Percentiles rank a stretch among this genome's conserved stretches.
Conservation (phyloP, 2,888 invertebrate species). For the Sinodicranocentrus sp. region DNA sequence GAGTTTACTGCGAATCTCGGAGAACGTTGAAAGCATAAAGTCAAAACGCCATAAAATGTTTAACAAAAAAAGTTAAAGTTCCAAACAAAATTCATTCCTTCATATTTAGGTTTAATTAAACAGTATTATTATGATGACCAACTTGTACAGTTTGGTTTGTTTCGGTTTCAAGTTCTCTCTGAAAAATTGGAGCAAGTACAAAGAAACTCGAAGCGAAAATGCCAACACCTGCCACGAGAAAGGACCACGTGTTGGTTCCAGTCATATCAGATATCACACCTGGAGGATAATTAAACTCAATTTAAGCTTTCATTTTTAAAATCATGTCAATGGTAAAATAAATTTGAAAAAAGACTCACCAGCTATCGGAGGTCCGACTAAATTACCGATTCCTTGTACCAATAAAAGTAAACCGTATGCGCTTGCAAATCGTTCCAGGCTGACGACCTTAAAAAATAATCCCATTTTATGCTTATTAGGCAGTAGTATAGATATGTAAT, state of each 20-base stretch:
- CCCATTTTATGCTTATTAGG: background rate
- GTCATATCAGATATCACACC: constrained; percentile 91
- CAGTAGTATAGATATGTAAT: too few relatives aligned
- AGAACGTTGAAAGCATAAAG: background rate
- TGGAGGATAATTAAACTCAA: constrained; percentile 80
- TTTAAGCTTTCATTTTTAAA: too few relatives aligned
- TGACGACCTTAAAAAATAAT: constrained; percentile 80
- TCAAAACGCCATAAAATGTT: background rate
- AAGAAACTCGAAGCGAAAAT: constrained; percentile 75
- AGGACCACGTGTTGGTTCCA: constrained; percentile 79
- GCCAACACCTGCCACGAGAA: constrained; percentile 75
- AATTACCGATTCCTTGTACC: constrained; percentile 93
- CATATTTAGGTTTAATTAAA: constrained; percentile 13
- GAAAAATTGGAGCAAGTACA: constrained; percentile 73
- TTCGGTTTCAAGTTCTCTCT: constrained; percentile 41
- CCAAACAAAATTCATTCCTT: too few relatives aligned
- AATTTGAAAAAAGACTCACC: constrained; percentile 81
- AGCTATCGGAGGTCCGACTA: constrained; percentile 93
- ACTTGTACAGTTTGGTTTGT: constrained; percentile 19
- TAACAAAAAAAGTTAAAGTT: constrained; percentile 14
- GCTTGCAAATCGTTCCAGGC: constrained; percentile 93
- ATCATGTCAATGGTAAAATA: constrained; percentile 6
- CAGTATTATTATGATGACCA: constrained; percentile 41
- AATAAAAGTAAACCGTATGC: constrained; percentile 93
- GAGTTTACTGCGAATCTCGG: constrained; percentile 20